A percentile compares a stretch with the other conserved stretches of the same genome.
Conservation (phyloP, 2,888 invertebrate species). For the Nasonia oneida region DNA sequence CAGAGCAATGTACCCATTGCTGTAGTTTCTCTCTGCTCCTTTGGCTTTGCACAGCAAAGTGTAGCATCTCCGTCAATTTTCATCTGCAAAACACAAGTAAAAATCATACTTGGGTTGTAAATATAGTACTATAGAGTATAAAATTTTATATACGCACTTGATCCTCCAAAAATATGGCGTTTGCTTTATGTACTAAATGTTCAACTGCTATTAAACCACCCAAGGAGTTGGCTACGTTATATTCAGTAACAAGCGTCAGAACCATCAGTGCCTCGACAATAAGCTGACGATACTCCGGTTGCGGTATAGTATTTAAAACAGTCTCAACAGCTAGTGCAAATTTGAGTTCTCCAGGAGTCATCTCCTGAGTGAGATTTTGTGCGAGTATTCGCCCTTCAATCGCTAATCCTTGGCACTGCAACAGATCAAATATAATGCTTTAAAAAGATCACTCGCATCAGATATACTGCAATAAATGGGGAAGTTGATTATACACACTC, state of each 20-base stretch:
- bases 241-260: constrained; percentile 92
- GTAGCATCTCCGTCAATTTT: constrained; percentile 95
- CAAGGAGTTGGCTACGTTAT: constrained; percentile 88
- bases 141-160: constrained; percentile 84
- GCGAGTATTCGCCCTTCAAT: constrained; percentile 95
- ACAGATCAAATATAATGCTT: constrained; percentile 43
- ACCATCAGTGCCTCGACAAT: constrained; percentile 99
- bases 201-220: constrained; percentile 94
- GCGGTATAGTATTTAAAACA: constrained; percentile 97
- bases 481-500: constrained; percentile 80
- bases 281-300: constrained; percentile 98
- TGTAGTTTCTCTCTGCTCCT: constrained; percentile 82
- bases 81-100: constrained; percentile 82
- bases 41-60: constrained; percentile 93
- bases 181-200: constrained; percentile 95
- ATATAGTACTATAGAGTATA: neutral
- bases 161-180: constrained; percentile 96
- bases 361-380: constrained; percentile 97
- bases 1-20: constrained; percentile 87
- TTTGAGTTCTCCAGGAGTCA: constrained; percentile 99
- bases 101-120: neutral
- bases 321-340: constrained; percentile 99
- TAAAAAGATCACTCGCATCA: constrained; percentile 42
- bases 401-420: constrained; percentile 93
- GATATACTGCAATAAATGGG: neutral